Evolutionary conservation across 2,888 invertebrate species (phyloP).

Genomic region (Hirtodrosophila cameraria): DNA sequence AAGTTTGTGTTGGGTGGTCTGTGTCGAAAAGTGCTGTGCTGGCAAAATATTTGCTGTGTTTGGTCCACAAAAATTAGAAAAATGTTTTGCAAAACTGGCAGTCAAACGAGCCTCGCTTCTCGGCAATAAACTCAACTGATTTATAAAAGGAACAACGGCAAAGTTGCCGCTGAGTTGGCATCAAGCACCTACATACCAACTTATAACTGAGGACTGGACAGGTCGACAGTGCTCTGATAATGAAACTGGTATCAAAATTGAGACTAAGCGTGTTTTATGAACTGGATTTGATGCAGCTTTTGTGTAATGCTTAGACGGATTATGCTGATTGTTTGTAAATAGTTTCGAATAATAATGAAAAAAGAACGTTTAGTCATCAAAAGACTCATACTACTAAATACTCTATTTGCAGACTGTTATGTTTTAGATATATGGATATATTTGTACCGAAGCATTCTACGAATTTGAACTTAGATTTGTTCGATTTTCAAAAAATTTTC

Average conservation of each 20-base stretch:
- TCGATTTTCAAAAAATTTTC: no score
- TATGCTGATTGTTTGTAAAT: conserved; percentile 54
- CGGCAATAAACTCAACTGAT: conserved; percentile 71
- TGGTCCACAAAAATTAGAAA: conserved; percentile 68
- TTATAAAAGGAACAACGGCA: conserved; percentile 57
- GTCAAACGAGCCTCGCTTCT: conserved; percentile 46
- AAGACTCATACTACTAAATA: no score
- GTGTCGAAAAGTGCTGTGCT: conserved; percentile 49
- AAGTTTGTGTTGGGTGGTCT: conserved; percentile 35
- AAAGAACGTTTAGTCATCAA: no score
- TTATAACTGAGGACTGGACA: conserved; percentile 13
- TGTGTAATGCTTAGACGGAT: conserved; percentile 48
- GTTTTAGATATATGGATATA: no score
- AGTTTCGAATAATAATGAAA: conserved; percentile 3
- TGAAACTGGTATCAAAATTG: conserved; percentile 11
- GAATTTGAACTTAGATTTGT: no score
- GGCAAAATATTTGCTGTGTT: conserved; percentile 66
- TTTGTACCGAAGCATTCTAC: no score
- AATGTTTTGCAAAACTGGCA: conserved; percentile 64
- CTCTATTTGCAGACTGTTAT: no score
- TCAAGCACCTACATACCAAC: conserved; percentile 19
- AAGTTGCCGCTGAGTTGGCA: conserved; percentile 57
- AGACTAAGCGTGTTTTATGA: conserved; percentile 85
- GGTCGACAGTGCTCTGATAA: conserved; percentile 22
- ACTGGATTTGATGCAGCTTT: conserved; percentile 61